These are phyloP conservation scores for Delia radicum DNA, from an alignment of 1,140 invertebrate species.

Conservation along the genomic window DNA sequence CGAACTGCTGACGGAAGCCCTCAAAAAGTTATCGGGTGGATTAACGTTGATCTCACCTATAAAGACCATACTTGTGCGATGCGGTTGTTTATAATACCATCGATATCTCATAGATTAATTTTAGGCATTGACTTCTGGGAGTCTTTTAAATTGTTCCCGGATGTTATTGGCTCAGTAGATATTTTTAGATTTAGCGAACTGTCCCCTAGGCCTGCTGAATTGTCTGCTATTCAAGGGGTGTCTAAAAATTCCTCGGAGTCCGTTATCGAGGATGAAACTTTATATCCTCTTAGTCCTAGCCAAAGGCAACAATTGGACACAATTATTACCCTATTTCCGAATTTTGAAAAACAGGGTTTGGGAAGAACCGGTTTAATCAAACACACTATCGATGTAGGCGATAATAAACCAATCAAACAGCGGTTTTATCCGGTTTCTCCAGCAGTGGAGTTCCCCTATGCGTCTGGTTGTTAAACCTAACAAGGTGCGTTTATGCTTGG, in stretches of 20 bases:
- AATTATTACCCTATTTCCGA: not conserved
- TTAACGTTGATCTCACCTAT: not conserved
- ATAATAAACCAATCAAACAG: conserved; percentile 36
- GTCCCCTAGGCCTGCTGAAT: not conserved
- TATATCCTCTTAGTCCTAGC: not conserved
- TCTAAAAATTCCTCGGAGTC: not conserved
- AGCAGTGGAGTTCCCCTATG: conserved; percentile 3
- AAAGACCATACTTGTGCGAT: not conserved
- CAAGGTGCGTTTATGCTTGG: too few relatives aligned
- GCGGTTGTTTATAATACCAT: not conserved
- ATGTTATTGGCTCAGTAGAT: not conserved
- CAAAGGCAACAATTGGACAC: not conserved
- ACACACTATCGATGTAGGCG: conserved; percentile 42
- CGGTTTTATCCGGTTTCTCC: conserved; percentile 30
- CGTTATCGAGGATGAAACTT: not conserved
- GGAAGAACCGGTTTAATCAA: conserved; percentile 30
- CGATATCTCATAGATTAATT: not conserved
- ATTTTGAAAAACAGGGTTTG: conserved; percentile 23
- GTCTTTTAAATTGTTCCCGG: not conserved
- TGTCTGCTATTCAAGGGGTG: not conserved
- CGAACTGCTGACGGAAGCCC: conserved; percentile 9
- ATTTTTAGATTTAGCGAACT: not conserved
- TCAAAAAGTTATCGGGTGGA: not conserved
- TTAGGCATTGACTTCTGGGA: conserved; percentile 15
- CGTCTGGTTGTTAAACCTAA: too few relatives aligned